Evolutionary conservation across 2,797 vertebrate species (phyloP).

Genomic region (Xenentodon cancila): DNA sequence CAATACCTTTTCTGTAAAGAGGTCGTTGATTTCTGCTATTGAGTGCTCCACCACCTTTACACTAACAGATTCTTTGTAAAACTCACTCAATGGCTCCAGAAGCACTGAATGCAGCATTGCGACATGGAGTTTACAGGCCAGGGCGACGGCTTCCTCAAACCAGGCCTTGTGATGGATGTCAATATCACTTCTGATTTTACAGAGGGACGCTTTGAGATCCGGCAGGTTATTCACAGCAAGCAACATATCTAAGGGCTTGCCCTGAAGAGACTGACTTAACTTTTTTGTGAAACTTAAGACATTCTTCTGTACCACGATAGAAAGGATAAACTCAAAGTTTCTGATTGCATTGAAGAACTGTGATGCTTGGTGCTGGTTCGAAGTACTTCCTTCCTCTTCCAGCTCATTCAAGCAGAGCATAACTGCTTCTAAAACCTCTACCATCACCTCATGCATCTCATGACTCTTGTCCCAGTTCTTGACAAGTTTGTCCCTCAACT

Average conservation of each 20-base stretch:
- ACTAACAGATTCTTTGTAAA: slow-evolving; percentile 80
- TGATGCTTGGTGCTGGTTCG: slow-evolving; percentile 66
- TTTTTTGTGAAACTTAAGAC: slow-evolving; percentile 71
- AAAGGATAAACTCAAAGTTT: slow-evolving; percentile 84
- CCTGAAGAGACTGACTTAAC: slow-evolving; percentile 79
- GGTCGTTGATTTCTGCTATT: slow-evolving; percentile 73
- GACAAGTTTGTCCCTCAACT: slow-evolving; percentile 78
- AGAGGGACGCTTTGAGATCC: slow-evolving; percentile 69
- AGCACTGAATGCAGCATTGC: slow-evolving; percentile 75
- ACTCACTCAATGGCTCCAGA: slow-evolving; percentile 76
- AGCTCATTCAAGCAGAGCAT: slow-evolving; percentile 78
- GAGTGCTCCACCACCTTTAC: slow-evolving; percentile 75
- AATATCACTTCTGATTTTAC: slow-evolving; percentile 67
- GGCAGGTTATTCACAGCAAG: slow-evolving; percentile 74
- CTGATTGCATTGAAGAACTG: slow-evolving; percentile 69
- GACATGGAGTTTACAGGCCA: slow-evolving; percentile 77
- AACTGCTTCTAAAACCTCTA: slow-evolving; percentile 75
- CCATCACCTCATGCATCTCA: slow-evolving; percentile 79
- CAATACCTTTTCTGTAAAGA: slow-evolving; percentile 79
- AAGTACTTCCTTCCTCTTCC: slow-evolving; percentile 55
- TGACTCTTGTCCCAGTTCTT: slow-evolving; percentile 83
- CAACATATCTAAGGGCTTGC: slow-evolving; percentile 81
- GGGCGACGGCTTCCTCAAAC: slow-evolving; percentile 79
- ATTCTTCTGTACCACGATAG: slow-evolving; percentile 80
- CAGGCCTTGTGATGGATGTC: slow-evolving; percentile 79